Evolutionary conservation across 1,140 invertebrate species (phyloP).

Genomic region (Hyphantria cunea): DNA sequence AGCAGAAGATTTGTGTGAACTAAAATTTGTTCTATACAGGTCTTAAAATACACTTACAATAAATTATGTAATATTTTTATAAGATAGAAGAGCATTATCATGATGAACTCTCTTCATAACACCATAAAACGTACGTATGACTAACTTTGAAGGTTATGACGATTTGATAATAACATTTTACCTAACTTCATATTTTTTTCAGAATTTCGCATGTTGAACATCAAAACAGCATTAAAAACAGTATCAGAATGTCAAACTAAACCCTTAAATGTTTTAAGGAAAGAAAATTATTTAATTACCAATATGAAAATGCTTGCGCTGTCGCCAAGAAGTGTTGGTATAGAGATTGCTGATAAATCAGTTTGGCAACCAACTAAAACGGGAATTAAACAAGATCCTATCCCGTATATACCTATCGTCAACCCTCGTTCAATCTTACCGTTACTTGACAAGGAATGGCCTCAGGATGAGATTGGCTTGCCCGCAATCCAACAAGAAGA

Average conservation of each 20-base stretch:
- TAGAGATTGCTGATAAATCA: slow-evolving; percentile 60
- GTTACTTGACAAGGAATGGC: slow-evolving; percentile 64
- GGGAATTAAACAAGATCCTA: slow-evolving; percentile 60
- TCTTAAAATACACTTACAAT: too few species aligned
- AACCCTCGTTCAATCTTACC: slow-evolving; percentile 73
- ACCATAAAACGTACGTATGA: slow-evolving; percentile 61
- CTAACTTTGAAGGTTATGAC: slow-evolving; percentile 52
- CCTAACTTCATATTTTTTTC: slow-evolving; percentile 21
- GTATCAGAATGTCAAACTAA: slow-evolving; percentile 58
- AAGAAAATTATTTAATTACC: slow-evolving; percentile 35
- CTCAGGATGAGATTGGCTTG: slow-evolving; percentile 66
- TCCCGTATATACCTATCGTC: slow-evolving; percentile 64
- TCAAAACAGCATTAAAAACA: slow-evolving; percentile 59
- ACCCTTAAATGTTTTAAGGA: slow-evolving; percentile 42
- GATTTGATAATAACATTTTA: neutral
- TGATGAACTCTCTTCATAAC: slow-evolving; percentile 60
- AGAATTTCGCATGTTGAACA: slow-evolving; percentile 65
- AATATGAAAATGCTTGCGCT: slow-evolving; percentile 38
- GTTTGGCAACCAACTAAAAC: slow-evolving; percentile 38
- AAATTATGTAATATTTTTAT: too few species aligned
- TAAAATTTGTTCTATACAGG: too few species aligned
- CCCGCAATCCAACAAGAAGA: slow-evolving; percentile 63
- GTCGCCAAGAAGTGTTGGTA: slow-evolving; percentile 51
- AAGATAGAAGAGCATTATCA: slow-evolving; percentile 8
- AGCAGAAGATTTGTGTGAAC: too few species aligned